Evolutionary conservation across 92 coral and sea anemone species (phyloP), one percentile per base, ranked within the genome.

Genomic region (Epizoanthus illoricatus): DNA sequence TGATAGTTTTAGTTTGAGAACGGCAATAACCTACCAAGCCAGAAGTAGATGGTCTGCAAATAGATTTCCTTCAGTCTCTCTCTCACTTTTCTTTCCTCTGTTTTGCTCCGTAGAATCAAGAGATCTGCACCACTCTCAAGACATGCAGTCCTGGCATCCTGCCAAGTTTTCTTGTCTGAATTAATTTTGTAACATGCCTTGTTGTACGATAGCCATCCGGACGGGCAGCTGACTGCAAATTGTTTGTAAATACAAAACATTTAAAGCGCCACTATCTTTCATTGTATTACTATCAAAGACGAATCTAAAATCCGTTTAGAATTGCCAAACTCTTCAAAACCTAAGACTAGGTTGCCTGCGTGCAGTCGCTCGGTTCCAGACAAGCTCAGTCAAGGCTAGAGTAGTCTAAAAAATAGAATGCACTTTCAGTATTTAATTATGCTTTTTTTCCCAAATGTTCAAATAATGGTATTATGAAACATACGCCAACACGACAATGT

Each of bases 121-220:
- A 96, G 86, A 81, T 90, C 97, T 2, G 97, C 90, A 17, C 97
- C 99, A 36, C 81, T 75, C 10, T 83, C 65, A 18, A 86, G 86
- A 67, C 99, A 96, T 3, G 64, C 21, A 39, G 73, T 75, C 58
- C 80, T 82, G 24, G 99, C 99, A 5, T 88, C 87, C 24, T 83
- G 84, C 92, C 94, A 80, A 15, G 81, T 41, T 60, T 58, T 79
- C 49, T 62, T 76, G 15, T 65, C 74, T 15, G 56, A 39, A n/a
- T 83, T 75, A 23, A 91, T 75, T 49, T 85, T 82, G 81, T 93
- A 96, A 62, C 99, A 96, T 9, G 93, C 95, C 73, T 88, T 74
- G 75, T 74, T 69, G 63, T 87, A 74, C 36, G 65, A 60, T 15
- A 85, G 45, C 99, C 98, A 96, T 24, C 92, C 98, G 19, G 65